Conservation (phyloP, 2,113 vertebrate genomes). For the Tragelaphus imberbis region DNA sequence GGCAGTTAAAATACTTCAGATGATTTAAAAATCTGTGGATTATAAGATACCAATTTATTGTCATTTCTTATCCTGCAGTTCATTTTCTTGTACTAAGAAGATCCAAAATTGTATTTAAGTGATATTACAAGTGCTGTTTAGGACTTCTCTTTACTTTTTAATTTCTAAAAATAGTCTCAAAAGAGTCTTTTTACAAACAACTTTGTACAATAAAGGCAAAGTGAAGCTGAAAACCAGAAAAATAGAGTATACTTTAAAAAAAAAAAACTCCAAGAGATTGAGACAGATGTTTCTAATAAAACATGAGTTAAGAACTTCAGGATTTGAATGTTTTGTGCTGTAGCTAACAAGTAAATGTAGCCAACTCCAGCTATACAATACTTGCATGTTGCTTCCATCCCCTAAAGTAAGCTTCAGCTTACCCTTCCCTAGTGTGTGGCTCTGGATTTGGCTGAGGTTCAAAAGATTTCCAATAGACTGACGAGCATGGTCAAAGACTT, state of each 20-base stretch:
- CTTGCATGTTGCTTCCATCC: neutral
- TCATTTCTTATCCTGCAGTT: neutral
- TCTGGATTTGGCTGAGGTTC: neutral
- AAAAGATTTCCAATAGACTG: neutral
- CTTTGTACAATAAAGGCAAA: neutral
- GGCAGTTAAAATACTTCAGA: neutral
- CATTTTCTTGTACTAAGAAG: neutral
- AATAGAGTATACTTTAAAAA: neutral
- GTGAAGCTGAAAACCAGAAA: neutral
- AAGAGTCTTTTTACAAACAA: constrained; percentile 6
- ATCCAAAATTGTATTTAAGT: neutral
- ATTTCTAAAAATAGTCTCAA: neutral
- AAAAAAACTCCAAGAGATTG: neutral
- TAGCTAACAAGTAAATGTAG: neutral
- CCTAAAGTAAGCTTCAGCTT: neutral
- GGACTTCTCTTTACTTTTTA: neutral
- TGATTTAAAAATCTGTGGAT: neutral
- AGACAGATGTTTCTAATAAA: neutral
- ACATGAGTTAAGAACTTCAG: neutral
- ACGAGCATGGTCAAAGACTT: neutral
- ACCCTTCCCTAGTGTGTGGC: neutral
- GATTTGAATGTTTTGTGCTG: neutral
- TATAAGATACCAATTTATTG: constrained; percentile 1
- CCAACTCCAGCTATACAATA: neutral
- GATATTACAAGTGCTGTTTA: neutral